phyloP scores from a whole-genome alignment of 2,888 invertebrate species.

The Megastigmus dorsalis region DNA sequence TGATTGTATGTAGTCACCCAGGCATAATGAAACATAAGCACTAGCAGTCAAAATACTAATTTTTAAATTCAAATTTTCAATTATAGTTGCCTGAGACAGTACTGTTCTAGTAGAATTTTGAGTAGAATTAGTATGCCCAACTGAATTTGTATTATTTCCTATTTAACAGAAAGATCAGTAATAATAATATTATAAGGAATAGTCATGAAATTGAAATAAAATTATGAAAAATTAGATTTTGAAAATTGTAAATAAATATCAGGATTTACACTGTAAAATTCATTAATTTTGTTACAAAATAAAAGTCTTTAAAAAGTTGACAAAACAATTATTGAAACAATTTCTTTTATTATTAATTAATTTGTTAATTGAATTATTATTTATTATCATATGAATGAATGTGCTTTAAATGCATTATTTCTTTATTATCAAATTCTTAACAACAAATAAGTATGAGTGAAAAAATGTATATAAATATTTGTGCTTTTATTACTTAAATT shows the following conservation, averaged over 20 bases:
- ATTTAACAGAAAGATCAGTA: not conserved
- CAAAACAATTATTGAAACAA: not conserved
- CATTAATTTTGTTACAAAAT: not conserved
- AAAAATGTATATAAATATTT: no score
- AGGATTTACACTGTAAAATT: no score
- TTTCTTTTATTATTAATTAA: not conserved
- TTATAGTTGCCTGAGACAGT: slow-evolving; percentile 61
- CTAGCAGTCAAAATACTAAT: slow-evolving; percentile 84
- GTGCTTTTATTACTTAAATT: no score
- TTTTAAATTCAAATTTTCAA: slow-evolving; percentile 71
- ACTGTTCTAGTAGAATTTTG: slow-evolving; percentile 53
- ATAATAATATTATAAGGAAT: no score
- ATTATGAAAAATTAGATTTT: no score
- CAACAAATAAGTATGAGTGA: no score
- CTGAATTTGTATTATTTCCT: slow-evolving; percentile 34
- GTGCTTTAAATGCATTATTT: no score
- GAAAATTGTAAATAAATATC: no score
- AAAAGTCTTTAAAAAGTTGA: no score
- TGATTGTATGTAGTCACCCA: slow-evolving; percentile 89
- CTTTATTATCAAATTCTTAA: no score
- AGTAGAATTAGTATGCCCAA: slow-evolving; percentile 35
- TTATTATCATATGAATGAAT: no score
- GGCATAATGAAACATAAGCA: slow-evolving; percentile 88
- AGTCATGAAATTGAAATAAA: slow-evolving; percentile 1
- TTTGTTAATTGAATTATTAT: not conserved